phyloP scores from a whole-genome alignment of 2,113 vertebrate species.

The Excalfactoria chinensis region DNA sequence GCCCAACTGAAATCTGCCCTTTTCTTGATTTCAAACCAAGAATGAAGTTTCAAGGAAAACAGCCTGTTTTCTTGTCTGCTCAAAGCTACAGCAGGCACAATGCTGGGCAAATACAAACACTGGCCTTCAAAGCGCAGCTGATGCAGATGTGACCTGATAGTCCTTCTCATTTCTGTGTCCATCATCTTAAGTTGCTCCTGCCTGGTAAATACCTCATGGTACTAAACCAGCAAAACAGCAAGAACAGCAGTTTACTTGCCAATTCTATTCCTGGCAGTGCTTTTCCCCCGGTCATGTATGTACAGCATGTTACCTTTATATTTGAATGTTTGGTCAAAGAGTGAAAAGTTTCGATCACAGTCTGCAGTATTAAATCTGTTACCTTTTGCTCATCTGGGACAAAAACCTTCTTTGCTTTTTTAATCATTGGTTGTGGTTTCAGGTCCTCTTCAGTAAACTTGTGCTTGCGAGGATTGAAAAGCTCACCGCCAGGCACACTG shows the following conservation, averaged over 20 bases:
- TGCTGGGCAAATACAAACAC: not conserved
- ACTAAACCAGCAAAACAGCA: conserved; percentile 23
- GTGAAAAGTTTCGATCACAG: not conserved
- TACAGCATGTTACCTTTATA: not conserved
- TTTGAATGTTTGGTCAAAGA: not conserved
- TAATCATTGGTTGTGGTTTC: conserved; percentile 99
- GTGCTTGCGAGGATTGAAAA: conserved; percentile 98
- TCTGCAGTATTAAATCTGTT: conserved; percentile 39
- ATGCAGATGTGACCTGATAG: not conserved
- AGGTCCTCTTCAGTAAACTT: conserved; percentile 96
- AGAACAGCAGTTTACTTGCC: conserved; percentile 19
- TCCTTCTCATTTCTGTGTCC: not conserved
- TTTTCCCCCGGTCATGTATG: not conserved
- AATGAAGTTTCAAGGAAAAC: not conserved
- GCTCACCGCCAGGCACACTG: conserved; percentile 95
- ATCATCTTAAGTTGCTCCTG: not conserved
- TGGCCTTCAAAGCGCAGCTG: not conserved
- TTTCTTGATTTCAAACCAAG: not conserved
- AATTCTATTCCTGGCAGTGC: not conserved
- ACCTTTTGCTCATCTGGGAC: conserved; percentile 96
- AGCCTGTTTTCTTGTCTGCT: not conserved
- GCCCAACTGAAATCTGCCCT: not conserved
- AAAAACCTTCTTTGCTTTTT: conserved; percentile 98
- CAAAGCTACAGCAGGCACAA: not conserved
- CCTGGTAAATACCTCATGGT: conserved; percentile 8